Base-by-base conservation (phyloP, 1,140 invertebrate species). In the Octopus sinensis region DNA sequence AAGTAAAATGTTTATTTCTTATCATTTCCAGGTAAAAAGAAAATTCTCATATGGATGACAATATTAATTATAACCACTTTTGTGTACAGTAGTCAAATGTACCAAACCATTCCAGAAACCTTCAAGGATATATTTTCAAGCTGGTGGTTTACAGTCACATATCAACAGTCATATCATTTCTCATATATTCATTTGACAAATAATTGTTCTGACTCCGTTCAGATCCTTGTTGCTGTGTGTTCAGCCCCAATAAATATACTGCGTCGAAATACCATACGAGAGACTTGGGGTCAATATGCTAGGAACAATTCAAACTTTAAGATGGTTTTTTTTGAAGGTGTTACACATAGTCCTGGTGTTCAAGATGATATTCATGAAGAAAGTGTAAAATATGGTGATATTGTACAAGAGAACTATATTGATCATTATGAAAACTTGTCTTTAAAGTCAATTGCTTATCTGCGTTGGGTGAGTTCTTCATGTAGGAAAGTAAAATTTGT, bases 371-470 rank as follows among this genome's bases (percentile, higher is more conserved):
- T 96, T 5, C 85, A 92, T 7, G 86, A 91, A 53, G 95, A 96
- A 88, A 93, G 93, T 85, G 84, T 84, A 2, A 83, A 84, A 3
- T 92, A 93, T 85, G 89, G 91, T 23, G 95, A 96, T 87, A 91
- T 96, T 81, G 92, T 96, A 71, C 94, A 95, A 91, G 95, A 95
- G 23, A 93, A 93, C 84, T 96, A 96, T 89, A 82, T 92, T 13
- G 95, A 96, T 90, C 92, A 92, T 51, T 96, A 96, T 86, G 92
- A 93, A 84, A 96, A 96, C 90, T 92, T 96, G 90, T 96, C 95
- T 1, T 95, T 96, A 86, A 96, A 96, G 89, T 95, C 96, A 89
- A 93, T 94, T 4, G 95, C 95, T 93, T 93, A 93, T 5, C 92
- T 96, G 53, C 95, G 95, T 88, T 96, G 95, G 94, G 92, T 93